Base-by-base conservation (phyloP, 2,113 vertebrate genomes). In the Gila orcuttii region DNA sequence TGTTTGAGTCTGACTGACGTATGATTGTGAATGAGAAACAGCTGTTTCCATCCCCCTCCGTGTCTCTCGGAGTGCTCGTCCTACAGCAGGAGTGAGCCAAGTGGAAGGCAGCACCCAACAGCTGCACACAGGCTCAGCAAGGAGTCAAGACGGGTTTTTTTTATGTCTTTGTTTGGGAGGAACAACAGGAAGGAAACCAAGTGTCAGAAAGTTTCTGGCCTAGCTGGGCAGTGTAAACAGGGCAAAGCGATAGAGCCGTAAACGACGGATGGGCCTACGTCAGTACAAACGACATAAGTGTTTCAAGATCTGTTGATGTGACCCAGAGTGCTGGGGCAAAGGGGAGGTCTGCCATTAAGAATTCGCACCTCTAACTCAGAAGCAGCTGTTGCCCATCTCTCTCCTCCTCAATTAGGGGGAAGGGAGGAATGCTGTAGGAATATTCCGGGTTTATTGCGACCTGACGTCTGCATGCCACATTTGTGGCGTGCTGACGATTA, bases 361-460 rank as follows among this genome's bases (percentile, higher is more conserved):
- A 42, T 79, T 79, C 62, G 2, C 84, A 79, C 84, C 84, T 85
- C 84, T 69, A 42, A 45, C 50, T 71, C 50, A 73, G 82, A 75
- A 83, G 52, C 82, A 84, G 82, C 82, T 87, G 82, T 84, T 69
- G 47, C 50, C 47, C 33, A 42, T 87, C 86, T 78, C 59, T 50
- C 50, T 83, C 73, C 71, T 68, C 31, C 31, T 68, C n/a, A 68
- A 12, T 33, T 42, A 47, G 83, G 73, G 59, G 71, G 74, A 52
- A 50, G 42, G 83, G 83, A 71, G 75, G 76, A 52, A 55, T 57
- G 64, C 50, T 79, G 3, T 17, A 28, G 75, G 21, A 69, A 73
- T 73, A 42, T 73, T 73, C 47, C 13, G 23, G 47, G 47, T 52
- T 83, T 83, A 83, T 73, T 83, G 33, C 33, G 64, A 39, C 28